Percentiles rank a stretch among this genome's conserved stretches.
Evolutionary conservation across 2,797 vertebrate species (phyloP).

Genomic region (Acipenser oxyrinchus): DNA sequence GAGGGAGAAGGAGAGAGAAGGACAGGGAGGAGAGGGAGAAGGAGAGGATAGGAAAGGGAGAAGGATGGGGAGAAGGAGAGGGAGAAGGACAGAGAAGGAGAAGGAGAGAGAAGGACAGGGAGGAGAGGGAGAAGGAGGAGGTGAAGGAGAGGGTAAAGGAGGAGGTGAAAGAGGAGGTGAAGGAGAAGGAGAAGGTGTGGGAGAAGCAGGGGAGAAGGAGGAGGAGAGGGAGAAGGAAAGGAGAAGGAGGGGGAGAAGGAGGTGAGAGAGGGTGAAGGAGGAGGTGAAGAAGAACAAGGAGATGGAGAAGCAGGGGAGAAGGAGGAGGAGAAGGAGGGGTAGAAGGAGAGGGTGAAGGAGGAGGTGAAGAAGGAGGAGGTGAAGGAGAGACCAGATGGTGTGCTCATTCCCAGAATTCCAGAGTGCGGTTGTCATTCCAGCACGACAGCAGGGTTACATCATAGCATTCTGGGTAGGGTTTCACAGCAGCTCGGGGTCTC

Average conservation of each 20-base stretch:
- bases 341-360: neutral
- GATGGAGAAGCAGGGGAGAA: neutral
- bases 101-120: neutral
- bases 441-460: no score
- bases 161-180: no score
- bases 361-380: neutral
- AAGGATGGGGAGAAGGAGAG: no score
- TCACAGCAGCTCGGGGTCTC: no score
- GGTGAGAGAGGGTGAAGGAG: neutral
- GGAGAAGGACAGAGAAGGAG: neutral
- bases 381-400: no score
- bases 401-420: no score
- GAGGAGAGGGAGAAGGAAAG: neutral
- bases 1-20: neutral
- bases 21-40: neutral
- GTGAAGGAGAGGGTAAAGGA: neutral
- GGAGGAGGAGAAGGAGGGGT: neutral
- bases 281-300: no score
- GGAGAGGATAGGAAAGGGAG: no score
- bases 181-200: neutral
- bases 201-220: neutral
- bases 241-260: neutral
- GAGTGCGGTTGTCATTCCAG: no score
- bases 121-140: neutral
- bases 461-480: no score